Evolutionary conservation across 37 sponge, comb jelly and placozoan species (phyloP).

Genomic region (Bolinopsis microptera): DNA sequence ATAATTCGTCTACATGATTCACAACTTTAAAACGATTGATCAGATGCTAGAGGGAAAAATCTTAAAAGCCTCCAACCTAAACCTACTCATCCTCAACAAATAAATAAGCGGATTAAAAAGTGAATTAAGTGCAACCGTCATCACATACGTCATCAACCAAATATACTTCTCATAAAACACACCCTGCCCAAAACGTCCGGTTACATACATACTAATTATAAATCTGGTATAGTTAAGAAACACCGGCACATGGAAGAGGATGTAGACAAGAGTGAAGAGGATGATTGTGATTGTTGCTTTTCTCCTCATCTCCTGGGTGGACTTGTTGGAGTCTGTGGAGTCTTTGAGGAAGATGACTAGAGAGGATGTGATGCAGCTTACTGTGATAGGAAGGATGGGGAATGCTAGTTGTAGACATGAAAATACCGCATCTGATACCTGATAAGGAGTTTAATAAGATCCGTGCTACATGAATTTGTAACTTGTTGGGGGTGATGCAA

Average conservation of each 20-base stretch:
- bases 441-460: too few species aligned
- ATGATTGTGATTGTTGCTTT: conserved; percentile 55
- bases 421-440: conserved; percentile 1
- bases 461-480: too few species aligned
- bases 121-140: conserved; percentile 28
- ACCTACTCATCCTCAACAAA: conserved; percentile 3
- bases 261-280: conserved; percentile 34
- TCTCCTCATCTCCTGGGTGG: neutral
- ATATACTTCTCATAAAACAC: neutral
- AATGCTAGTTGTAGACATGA: conserved; percentile 46
- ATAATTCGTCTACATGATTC: too few species aligned
- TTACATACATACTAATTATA: neutral
- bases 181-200: neutral
- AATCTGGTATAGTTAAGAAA: conserved; percentile 52
- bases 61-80: neutral
- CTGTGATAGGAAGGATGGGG: conserved; percentile 62
- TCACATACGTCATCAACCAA: conserved; percentile 30
- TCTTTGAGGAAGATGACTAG: neutral
- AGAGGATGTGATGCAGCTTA: neutral
- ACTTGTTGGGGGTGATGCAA: too few species aligned
- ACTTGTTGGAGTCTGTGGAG: neutral
- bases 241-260: conserved; percentile 29
- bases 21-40: too few species aligned
- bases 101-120: conserved; percentile 30
- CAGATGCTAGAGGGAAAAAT: too few species aligned